Conservation (phyloP, 2,888 invertebrate genomes). For the Blastobasis adustella region DNA sequence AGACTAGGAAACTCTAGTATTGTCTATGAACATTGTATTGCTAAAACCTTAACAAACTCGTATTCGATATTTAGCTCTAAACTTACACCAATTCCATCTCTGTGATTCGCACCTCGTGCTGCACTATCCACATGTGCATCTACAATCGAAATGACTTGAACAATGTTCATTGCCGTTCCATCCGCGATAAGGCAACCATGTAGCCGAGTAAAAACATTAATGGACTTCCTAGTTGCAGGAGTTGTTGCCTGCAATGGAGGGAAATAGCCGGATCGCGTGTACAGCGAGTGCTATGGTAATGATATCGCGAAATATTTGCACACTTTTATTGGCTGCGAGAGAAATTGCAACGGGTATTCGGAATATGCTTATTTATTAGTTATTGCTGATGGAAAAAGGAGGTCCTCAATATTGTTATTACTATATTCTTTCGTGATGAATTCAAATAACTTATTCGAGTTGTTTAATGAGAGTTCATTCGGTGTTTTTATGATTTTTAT, state of each 20-base stretch:
- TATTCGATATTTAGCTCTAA: no score
- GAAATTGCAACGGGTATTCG: slow-evolving; percentile 14
- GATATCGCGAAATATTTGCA: slow-evolving; percentile 44
- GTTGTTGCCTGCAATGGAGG: slow-evolving; percentile 15
- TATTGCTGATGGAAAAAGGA: no score
- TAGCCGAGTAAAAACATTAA: slow-evolving; percentile 46
- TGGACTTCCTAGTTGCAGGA: slow-evolving; percentile 41
- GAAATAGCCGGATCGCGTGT: slow-evolving; percentile 33
- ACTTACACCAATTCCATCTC: not conserved
- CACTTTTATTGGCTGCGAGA: slow-evolving; percentile 37
- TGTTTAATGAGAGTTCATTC: no score
- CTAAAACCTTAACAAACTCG: no score
- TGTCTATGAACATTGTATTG: no score
- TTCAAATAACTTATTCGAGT: no score
- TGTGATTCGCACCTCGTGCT: not conserved
- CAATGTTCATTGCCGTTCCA: slow-evolving; percentile 42
- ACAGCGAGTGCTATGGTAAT: slow-evolving; percentile 44
- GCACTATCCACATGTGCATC: slow-evolving; percentile 12
- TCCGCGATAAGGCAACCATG: slow-evolving; percentile 31
- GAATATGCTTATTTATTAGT: no score
- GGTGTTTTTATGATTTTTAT: no score
- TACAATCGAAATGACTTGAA: slow-evolving; percentile 21
- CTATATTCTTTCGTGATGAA: no score
- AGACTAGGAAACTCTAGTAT: no score
- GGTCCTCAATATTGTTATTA: no score